Evolutionary conservation across 2,888 invertebrate species (phyloP), one percentile per base, ranked within the genome.

Genomic region (Dryadula phaetusa): DNA sequence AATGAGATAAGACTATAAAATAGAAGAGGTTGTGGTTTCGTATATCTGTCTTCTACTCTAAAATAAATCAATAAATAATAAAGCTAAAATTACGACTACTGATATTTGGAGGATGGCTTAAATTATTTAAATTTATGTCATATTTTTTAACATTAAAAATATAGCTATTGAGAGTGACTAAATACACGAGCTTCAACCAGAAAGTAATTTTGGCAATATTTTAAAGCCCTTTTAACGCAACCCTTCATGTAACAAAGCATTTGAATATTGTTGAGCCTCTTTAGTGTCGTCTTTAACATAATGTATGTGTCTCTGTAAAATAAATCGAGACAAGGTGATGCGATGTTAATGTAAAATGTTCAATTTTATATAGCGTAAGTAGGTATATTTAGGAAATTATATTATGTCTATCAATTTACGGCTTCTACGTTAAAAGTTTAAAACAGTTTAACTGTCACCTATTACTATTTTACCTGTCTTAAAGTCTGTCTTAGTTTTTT

Each of bases 211-310:
- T 2, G 49, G 7, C 7, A 25, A 49, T 25, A n/a, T 25, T 49
- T n/a, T 8, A 7, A 49, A 25, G 49, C n/a, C 25, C 25, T 25
- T 25, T 49, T 3, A 25, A 25, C 49, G 14, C 25, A 49, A 28
- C 49, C 25, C 25, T 49, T 49, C 22, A 25, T 25, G 7, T 7
- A n/a, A 25, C 25, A 49, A 25, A 14, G n/a, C n/a, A 47, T 47
- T 47, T 25, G 25, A 37, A 47, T 47, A n/a, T 25, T 25, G 25
- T 28, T 49, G 25, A 25, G 25, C 49, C 25, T 25, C 25, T 25
- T 49, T 25, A 49, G 25, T 49, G 22, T 49, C 49, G 25, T n/a
- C 49, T 25, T 49, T 25, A 25, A 25, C n/a, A n/a, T 49, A 47
- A 47, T 49, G 49, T 25, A n/a, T 25, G 22, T 49, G 25, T 25